Percentiles rank a stretch among this genome's conserved stretches.
These are phyloP conservation scores for Apostichopus japonicus DNA, from an alignment of 35 echinoderm and acorn worm species.

Conservation along the genomic window DNA sequence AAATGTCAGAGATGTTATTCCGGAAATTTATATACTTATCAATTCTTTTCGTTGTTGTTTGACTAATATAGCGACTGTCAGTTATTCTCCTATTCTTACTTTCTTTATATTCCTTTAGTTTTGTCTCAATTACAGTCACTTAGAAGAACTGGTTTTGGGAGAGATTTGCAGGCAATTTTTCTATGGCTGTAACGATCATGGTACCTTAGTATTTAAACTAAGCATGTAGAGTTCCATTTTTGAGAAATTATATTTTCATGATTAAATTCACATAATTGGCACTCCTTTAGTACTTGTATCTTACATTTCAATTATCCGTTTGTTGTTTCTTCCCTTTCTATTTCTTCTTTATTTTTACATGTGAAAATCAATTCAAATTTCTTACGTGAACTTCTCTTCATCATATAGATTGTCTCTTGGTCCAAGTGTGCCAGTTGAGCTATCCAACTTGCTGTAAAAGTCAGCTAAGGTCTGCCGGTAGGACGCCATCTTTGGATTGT, in stretches of 20 bases:
- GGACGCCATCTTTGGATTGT: not conserved
- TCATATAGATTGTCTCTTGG: not conserved
- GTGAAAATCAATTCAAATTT: not conserved
- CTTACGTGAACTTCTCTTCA: not conserved
- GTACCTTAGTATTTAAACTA: no score
- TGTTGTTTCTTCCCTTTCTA: not conserved
- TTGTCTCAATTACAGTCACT: no score
- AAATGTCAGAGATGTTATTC: no score
- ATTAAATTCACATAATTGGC: not conserved
- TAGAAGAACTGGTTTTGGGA: no score
- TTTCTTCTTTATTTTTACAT: not conserved
- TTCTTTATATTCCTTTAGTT: no score
- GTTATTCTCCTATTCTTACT: no score
- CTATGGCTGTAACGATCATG: no score
- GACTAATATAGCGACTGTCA: no score
- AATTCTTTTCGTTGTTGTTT: no score
- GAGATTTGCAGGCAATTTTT: no score
- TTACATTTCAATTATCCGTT: not conserved
- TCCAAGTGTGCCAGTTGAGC: not conserved
- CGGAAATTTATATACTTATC: no score
- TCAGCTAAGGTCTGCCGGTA: not conserved
- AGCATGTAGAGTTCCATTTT: not conserved
- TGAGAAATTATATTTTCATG: not conserved
- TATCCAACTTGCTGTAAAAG: not conserved
- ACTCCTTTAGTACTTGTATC: not conserved